Evolutionary conservation across 2,797 vertebrate genomes (phyloP), one percentile per base, ranked within the genome.

Genomic region (Paguma larvata): DNA sequence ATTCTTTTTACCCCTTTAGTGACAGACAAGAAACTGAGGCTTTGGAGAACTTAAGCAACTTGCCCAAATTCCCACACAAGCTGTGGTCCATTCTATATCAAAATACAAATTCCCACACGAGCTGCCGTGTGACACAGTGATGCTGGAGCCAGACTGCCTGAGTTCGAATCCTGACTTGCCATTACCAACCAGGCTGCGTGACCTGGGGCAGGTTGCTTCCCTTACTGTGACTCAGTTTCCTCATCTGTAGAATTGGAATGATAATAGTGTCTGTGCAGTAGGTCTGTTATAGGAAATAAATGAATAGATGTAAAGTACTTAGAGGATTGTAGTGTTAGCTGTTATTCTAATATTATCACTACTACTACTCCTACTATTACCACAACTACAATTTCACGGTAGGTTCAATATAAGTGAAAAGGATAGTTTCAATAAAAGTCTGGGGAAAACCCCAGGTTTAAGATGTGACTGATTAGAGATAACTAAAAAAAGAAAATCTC

Each of bases 361-460:
- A 62, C 72, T 41, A 73, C 80, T 44, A 70, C 10, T 38, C 38
- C 13, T 80, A 25, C 38, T 62, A 56, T 4, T 44, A 38, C 2
- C 19, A 19, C 2, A 62, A 44, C 34, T 68, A 32, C 21, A 41
- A 41, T 6, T 70, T 83, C 62, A 56, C 89, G 32, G 38, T 13
- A 38, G 19, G n/a, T n/a, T 85, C 75, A 75, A n/a, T 44, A 16
- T 68, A 91, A 83, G 30, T 30, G n/a, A 78, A 94, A 92, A 93
- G 11, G 8, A 1, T 38, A 6, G 62, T 77, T 95, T 96, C 87
- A 89, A 59, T 46, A 92, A 84, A 96, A 44, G 6, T 62, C 41
- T 51, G 10, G 56, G 44, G 3, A 25, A 87, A 92, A 72, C 38
- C 16, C 25, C 25, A 83, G 51, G 38, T 46, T 86, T 86, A 68